Conservation (phyloP, 2,888 invertebrate genomes). For the Itoplectis maculator region DNA sequence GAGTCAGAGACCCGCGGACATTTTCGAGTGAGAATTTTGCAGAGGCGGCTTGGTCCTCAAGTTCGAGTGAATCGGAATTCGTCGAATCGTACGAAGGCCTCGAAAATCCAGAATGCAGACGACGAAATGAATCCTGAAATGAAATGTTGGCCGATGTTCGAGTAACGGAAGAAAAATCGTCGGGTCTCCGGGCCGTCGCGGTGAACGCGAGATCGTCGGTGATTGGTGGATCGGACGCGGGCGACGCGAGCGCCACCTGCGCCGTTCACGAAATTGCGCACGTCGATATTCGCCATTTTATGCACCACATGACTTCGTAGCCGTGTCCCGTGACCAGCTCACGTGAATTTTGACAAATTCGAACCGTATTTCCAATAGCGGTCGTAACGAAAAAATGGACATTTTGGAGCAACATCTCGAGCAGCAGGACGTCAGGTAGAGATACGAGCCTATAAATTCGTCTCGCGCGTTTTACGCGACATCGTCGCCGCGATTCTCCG, state of each 20-base stretch:
- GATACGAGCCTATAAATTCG: neutral
- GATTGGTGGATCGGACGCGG: too few species aligned
- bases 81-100: too few species aligned
- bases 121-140: neutral
- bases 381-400: slow-evolving; percentile 80
- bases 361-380: slow-evolving; percentile 78
- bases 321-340: slow-evolving; percentile 85
- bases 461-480: neutral
- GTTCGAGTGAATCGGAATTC: too few species aligned
- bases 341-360: slow-evolving; percentile 85
- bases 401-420: slow-evolving; percentile 83
- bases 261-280: slow-evolving; percentile 64
- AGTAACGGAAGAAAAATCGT: neutral
- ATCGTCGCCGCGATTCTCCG: neutral
- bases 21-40: too few species aligned
- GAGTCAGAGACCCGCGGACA: too few species aligned
- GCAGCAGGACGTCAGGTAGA: slow-evolving; percentile 82
- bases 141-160: neutral
- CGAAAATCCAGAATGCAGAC: neutral
- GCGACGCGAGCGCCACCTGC: neutral
- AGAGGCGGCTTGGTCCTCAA: too few species aligned
- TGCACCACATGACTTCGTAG: slow-evolving; percentile 85
- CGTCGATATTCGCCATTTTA: slow-evolving; percentile 80
- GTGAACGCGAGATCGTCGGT: neutral
- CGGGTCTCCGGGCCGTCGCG: neutral